Evolutionary conservation across 2,797 vertebrate species (phyloP), one percentile per base, ranked within the genome.

Genomic region (Margarornis squamiger): DNA sequence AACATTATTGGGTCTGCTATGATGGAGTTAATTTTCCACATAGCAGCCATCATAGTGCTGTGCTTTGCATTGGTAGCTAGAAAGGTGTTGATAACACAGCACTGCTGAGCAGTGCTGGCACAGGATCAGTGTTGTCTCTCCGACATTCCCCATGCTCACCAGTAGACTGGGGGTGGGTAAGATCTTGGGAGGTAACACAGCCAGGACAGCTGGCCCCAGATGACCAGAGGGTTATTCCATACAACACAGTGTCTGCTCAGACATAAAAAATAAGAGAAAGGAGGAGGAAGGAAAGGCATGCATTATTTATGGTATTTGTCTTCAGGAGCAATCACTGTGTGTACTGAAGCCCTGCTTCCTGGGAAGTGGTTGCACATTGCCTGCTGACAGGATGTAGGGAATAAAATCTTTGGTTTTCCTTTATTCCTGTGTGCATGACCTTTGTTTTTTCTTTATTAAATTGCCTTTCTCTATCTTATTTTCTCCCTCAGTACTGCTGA

Each of bases 81-180:
- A 39, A 46, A 59, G 15, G 7, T 52, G 15, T 34, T 34, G 39
- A 32, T 17, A 46, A 18, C 10, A 8, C 14, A 23, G 10, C 26
- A n/a, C 0, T 6, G 9, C 38, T 65, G 45, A 52, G 24, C 45
- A 36, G 12, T 0, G 0, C 19, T 32, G 45, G 45, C 45, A 52
- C n/a, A 59, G 34, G 58, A 52, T 30, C 51, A 52, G 4, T n/a
- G 21, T n/a, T 52, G 29, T 19, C 38, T 34, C 43, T 46, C 63
- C 45, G 32, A 0, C 2, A 4, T 27, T 65, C 39, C 17, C 29
- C 15, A 65, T 12, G 20, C 39, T 36, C 26, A 16, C 18, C 30
- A 20, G 52, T 5, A 41, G 24, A 8, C 8, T 41, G 34, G 12
- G 8, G 5, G 5, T 16, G n/a, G 11, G 24, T 21, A 30, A 65